phyloP scores from a whole-genome alignment of 2,113 vertebrate species.

The Crypturellus undulatus region DNA sequence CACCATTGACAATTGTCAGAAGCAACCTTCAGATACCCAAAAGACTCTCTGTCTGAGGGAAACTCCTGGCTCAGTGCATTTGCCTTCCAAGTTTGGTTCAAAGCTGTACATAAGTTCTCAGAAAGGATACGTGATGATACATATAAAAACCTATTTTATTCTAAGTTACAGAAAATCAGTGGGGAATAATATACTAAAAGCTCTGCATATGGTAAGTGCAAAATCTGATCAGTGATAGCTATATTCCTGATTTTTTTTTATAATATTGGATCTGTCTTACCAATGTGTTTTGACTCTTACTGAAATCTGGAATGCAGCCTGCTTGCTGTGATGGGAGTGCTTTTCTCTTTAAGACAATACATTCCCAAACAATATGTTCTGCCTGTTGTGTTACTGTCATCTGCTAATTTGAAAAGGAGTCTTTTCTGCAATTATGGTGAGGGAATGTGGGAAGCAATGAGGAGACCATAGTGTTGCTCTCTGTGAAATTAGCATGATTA shows the following conservation, averaged over 20 bases:
- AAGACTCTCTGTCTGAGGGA: neutral
- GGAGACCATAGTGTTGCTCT: neutral
- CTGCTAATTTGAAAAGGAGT: neutral
- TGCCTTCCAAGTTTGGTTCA: neutral
- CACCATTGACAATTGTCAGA: neutral
- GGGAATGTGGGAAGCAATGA: neutral
- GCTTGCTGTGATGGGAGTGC: neutral
- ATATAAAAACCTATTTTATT: neutral
- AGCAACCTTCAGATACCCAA: accelerated
- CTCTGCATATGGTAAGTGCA: neutral
- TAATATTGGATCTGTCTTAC: neutral
- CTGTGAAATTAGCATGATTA: neutral
- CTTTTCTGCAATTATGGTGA: neutral
- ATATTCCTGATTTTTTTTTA: neutral
- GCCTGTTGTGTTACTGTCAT: neutral
- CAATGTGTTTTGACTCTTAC: neutral
- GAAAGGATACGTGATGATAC: neutral
- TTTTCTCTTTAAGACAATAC: neutral
- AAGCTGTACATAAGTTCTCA: neutral
- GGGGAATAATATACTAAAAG: neutral
- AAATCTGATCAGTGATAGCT: neutral
- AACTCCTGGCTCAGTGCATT: neutral
- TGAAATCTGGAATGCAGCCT: neutral
- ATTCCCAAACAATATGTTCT: neutral
- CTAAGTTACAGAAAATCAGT: neutral